Conservation (phyloP, 2,113 vertebrate genomes). For the Pheucticus melanocephalus region DNA sequence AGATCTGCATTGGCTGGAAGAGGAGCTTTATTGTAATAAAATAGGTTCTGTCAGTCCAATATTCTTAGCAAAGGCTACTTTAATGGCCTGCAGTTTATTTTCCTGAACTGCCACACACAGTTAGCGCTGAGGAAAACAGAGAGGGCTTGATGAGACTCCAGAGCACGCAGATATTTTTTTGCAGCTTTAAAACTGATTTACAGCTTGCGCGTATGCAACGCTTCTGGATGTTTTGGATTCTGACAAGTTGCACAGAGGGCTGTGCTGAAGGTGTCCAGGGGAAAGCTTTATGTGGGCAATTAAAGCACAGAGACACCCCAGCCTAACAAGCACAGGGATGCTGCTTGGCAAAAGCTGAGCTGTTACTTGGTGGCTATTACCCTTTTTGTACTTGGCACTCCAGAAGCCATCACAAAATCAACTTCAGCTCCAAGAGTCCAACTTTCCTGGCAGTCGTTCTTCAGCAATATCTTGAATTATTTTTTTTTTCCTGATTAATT, state of each 20-base stretch:
- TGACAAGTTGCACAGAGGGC: not conserved
- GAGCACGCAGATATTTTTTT: not conserved
- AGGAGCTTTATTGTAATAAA: not conserved
- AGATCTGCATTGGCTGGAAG: not conserved
- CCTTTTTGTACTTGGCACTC: not conserved
- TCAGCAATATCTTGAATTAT: not conserved
- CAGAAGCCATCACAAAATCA: not conserved
- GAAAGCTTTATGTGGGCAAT: not conserved
- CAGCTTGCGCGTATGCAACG: not conserved
- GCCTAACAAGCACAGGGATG: not conserved
- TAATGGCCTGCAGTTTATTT: conserved; percentile 15
- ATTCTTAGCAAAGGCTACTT: not conserved
- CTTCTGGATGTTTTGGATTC: not conserved
- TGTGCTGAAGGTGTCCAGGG: not conserved
- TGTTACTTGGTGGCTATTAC: not conserved
- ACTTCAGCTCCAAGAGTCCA: not conserved
- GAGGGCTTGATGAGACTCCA: not conserved
- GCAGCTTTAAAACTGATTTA: not conserved
- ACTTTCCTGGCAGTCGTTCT: not conserved
- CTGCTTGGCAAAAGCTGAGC: not conserved
- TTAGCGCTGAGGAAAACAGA: not conserved
- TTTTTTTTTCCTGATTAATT: not conserved
- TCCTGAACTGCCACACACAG: conserved; percentile 21
- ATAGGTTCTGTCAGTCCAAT: not conserved
- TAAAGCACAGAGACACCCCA: not conserved